Evolutionary conservation across 2,888 invertebrate genomes (phyloP), one percentile per base, ranked within the genome.

Genomic region (Gerris lacustris): DNA sequence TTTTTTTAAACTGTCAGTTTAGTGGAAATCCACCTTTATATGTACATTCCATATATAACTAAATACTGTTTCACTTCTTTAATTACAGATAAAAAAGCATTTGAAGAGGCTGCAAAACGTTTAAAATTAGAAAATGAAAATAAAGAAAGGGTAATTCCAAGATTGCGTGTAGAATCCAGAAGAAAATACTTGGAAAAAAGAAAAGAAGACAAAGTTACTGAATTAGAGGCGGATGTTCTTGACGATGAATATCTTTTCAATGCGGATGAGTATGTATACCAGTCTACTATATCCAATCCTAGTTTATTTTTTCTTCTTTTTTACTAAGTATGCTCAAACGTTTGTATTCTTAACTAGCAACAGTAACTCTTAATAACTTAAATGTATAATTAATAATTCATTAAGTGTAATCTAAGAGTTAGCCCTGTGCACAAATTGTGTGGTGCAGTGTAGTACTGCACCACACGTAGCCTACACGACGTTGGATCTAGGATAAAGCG

Each of bases 221-320:
- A 99, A 80, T 82, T 99, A 69, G 97, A 97, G 82, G 92, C 90
- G 6, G 96, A 96, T 79, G 92, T 99, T 72, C 83, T 88, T 67
- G 99, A 99, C 81, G 99, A 99, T 83, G 96, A 97, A 81, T 94
- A 92, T 79, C 84, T 97, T 0, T 99, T 97, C 81, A 90, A 91
- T 70, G 92, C 93, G 74, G 87, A 89, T 79, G 85, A 89, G 91
- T 94, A 85, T 85, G 88, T 84, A 69, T 70, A 11, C 71, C 17
- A 64, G 17, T 47, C 47, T 7, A 47, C 15, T 18, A n/a, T 66
- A 44, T 18, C 7, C 44, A 68, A 6, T 45, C 4, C 67, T 62
- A 7, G 11, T 62, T 44, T 63, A 43, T 68, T 67, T 67, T 44
- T 67, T 67, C 9, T 11, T 67, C 18, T n/a, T 2, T 18, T 45